A percentile compares a stretch with the other conserved stretches of the same genome.
Conservation (phyloP, 2,888 invertebrate genomes). For the Polydrusus cervinus region DNA sequence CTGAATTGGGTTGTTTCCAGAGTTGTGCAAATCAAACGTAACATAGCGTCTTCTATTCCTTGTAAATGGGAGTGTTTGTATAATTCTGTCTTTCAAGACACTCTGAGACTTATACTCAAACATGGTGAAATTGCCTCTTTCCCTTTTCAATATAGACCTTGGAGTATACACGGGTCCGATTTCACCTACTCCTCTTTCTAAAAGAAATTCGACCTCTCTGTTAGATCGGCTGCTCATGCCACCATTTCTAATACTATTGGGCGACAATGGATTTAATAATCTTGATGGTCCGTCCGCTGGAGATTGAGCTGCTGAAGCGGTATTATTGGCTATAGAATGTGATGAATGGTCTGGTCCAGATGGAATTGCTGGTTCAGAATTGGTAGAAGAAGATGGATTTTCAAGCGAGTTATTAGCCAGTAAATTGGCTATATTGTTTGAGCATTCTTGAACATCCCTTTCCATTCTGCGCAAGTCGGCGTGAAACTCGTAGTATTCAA, state of each 20-base stretch:
- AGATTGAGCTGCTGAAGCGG: neutral
- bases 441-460: neutral
- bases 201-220: no score
- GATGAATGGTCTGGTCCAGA: neutral
- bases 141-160: neutral
- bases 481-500: slow-evolving; percentile 29
- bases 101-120: neutral
- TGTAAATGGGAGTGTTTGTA: neutral
- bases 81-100: neutral
- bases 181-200: no score
- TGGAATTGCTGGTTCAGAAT: neutral
- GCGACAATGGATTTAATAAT: no score
- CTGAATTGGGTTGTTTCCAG: neutral
- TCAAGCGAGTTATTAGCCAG: neutral
- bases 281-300: no score
- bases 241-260: no score
- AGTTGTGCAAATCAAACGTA: neutral
- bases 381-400: neutral
- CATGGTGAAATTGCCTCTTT: neutral
- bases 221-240: no score
- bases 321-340: neutral
- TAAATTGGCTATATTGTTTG: neutral
- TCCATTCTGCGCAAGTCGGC: neutral
- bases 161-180: no score
- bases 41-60: neutral